Evolutionary conservation across 2,113 vertebrate species (phyloP).

Genomic region (Cisticola juncidis): DNA sequence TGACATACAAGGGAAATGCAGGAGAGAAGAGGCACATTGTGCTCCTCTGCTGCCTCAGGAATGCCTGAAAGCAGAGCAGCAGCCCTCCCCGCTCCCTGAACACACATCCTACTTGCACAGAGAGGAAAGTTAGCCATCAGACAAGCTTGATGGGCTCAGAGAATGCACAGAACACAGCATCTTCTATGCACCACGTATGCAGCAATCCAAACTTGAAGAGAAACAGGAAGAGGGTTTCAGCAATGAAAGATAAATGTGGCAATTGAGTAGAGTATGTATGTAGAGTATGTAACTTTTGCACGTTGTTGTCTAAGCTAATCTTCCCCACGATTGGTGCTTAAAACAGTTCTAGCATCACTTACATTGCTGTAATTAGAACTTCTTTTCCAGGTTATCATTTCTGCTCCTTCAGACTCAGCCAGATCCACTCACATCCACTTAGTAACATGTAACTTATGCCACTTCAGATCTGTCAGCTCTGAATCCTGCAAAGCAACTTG

Average conservation of each 20-base stretch:
- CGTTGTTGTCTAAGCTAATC: background rate
- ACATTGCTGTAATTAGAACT: background rate
- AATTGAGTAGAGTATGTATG: background rate
- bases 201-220: background rate
- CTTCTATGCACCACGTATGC: background rate
- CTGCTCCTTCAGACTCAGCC: background rate
- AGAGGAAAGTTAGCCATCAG: background rate
- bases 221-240: background rate
- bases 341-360: background rate
- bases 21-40: background rate
- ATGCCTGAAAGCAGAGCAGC: background rate
- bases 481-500: background rate
- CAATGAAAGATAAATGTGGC: background rate
- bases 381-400: background rate
- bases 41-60: background rate
- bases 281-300: background rate
- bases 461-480: background rate
- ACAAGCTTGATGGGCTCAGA: background rate
- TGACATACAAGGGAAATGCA: background rate
- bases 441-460: background rate
- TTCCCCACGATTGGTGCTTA: background rate
- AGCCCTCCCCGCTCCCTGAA: accelerated
- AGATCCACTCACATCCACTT: background rate
- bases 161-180: background rate
- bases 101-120: accelerated